These are phyloP conservation scores for Coilia nasus DNA, from an alignment of 2,797 vertebrate species.

Conservation along the genomic window DNA sequence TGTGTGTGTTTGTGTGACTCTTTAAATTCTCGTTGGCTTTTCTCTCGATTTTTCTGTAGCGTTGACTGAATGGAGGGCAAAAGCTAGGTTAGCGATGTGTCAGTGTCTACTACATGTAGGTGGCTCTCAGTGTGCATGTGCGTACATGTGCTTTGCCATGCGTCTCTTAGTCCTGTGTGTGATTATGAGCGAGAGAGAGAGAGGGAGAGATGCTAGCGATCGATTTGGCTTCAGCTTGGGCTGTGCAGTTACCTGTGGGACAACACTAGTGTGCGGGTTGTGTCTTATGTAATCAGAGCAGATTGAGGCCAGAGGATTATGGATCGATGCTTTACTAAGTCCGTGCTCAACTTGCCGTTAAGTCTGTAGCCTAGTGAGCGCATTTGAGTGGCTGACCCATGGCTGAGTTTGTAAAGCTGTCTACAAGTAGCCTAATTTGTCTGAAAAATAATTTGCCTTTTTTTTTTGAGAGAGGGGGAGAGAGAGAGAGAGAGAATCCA, in stretches of 20 bases:
- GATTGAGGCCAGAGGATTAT: slow-evolving; percentile 18
- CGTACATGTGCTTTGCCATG: not conserved
- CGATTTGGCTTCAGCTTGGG: slow-evolving; percentile 13
- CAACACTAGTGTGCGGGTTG: not conserved
- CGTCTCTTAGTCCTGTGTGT: not conserved
- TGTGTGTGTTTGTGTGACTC: slow-evolving; percentile 35
- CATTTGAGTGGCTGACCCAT: not conserved
- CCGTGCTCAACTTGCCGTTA: not conserved
- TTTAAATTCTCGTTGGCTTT: slow-evolving; percentile 52
- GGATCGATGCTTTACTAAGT: not conserved
- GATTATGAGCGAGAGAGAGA: not conserved
- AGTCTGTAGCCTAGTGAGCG: not conserved
- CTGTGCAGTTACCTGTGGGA: slow-evolving; percentile 14
- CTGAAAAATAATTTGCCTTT: too few species aligned
- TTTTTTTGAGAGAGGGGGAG: not conserved
- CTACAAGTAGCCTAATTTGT: not conserved
- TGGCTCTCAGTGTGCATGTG: not conserved
- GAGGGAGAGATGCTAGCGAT: not conserved
- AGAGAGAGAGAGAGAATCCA: too few species aligned
- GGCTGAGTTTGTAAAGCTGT: slow-evolving; percentile 14
- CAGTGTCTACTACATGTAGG: not conserved
- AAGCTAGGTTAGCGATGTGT: not conserved
- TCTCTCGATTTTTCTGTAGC: slow-evolving; percentile 48
- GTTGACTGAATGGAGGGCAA: not conserved
- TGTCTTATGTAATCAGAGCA: slow-evolving; percentile 1